Evolutionary conservation across 2,888 invertebrate genomes (phyloP), one percentile per base, ranked within the genome.

Genomic region (Liposcelis brunnea): DNA sequence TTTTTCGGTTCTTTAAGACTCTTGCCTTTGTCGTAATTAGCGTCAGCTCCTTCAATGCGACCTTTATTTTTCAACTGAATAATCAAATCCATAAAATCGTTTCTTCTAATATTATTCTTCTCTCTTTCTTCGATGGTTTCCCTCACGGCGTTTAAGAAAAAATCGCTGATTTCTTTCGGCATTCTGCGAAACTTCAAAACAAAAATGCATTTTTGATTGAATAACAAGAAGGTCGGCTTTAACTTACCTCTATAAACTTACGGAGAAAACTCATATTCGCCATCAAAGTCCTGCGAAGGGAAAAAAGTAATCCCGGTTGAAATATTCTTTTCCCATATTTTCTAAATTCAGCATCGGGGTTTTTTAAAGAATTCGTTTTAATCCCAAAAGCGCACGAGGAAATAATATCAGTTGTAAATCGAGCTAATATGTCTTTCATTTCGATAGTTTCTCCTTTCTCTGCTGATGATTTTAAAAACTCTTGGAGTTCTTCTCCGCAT

Each of bases 11-110:
- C 8, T 26, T 26, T 6, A 6, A 26, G 8, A 26, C 26, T 26
- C 26, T 8, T 26, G 4, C 8, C 26, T 26, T 26, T 26, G 26
- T 26, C 26, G 26, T 26, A 4, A 6, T 26, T 8, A 26, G 26
- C 40, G 16, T 40, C 40, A 18, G 21, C 18, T 16, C 16, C 40
- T 18, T 40, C 19, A n/a, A 40, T 10, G 11, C 11, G 19, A n/a
- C 19, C 18, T 19, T 40, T 14, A 18, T 50, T 36, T 42, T 49
- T 50, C 11, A 53, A 46, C 45, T 54, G 49, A 26, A 53, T 52
- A 46, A 55, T 46, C 18, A 55, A 47, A 14, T 54, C 52, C 35
- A 55, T 49, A 46, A 57, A 57, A 45, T 57, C 57, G 33, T 58
- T 55, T n/a, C 57, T 48, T 14, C 46, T 52, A n/a, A 54, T 47